Base-by-base conservation (phyloP, 2,888 invertebrate genomes). In the Acleris laterana region DNA sequence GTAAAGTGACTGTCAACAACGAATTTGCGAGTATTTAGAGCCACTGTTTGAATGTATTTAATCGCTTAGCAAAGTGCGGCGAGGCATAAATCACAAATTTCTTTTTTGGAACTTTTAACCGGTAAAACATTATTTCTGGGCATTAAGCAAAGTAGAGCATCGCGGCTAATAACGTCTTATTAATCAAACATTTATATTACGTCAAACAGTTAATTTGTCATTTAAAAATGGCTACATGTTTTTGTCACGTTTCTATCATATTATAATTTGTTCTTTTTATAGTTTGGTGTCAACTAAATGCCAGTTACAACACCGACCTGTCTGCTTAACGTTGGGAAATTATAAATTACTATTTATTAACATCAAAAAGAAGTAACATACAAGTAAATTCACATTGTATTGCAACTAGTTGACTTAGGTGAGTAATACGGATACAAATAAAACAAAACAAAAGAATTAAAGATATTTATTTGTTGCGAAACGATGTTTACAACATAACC, bases 11-110 rank as follows among this genome's bases (percentile, higher is more conserved):
- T 70, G 69, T 61, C 67, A 70, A 68, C 63, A 16, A 16, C 48
- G 70, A 68, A 71, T 73, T 70, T 72, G 68, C 61, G 55, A 11
- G 42, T 53, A 49, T 63, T 28, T 49, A 61, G 61, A 67, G 42
- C 63, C 51, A 58, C 38, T 49, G 59, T 49, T 64, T 19, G 55
- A n/a, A 63, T 32, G 16, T 49, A 53, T 42, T 62, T 50, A 62
- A 58, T 63, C 42, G 48, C 32, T 50, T 52, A 59, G 4, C 49
- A 59, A 60, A 53, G 48, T 55, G 19, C 44, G 13, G 19, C 28
- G 28, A 46, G 13, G 46, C 22, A 19, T 66, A 61, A 61, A 61
- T 65, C 61, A 56, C 44, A 28, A 57, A 57, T 66, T 66, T 66
- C 61, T 51, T 61, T 65, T 66, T 60, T 44, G 55, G 49, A 17